phyloP scores from a whole-genome alignment of 2,888 invertebrate species.

The Andricus curvator region DNA sequence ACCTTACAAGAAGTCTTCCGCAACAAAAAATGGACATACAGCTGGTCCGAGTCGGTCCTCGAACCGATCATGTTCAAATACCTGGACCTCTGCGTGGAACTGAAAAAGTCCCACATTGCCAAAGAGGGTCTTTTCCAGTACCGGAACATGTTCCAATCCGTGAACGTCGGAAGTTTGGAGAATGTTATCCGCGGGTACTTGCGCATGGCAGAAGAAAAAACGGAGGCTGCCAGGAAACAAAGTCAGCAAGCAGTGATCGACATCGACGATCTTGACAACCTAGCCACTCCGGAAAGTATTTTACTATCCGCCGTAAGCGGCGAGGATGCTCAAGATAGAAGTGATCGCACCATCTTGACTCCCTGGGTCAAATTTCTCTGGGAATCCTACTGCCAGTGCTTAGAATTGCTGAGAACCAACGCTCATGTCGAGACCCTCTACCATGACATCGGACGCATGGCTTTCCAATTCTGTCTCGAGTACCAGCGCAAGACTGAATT shows the following conservation, averaged over 20 bases:
- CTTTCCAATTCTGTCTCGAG: constrained; percentile 98
- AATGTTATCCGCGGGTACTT: constrained; percentile 98
- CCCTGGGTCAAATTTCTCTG: constrained; percentile 99
- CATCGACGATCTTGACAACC: constrained; percentile 97
- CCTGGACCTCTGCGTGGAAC: constrained; percentile 97
- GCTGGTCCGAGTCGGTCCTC: constrained; percentile 96
- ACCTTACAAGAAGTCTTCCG: constrained; percentile 99
- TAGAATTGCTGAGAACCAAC: constrained; percentile 97
- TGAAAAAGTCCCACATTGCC: constrained; percentile 98
- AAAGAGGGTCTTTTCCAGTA: constrained; percentile 99
- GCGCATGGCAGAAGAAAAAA: constrained; percentile 96
- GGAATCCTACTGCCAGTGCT: constrained; percentile 99
- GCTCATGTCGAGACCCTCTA: constrained; percentile 97
- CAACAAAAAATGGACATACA: constrained; percentile 98
- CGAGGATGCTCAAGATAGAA: constrained; percentile 98
- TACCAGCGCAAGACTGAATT: constrained; percentile 99
- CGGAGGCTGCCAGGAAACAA: constrained; percentile 95
- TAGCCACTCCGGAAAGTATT: constrained; percentile 97
- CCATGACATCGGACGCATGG: constrained; percentile 98
- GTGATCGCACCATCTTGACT: constrained; percentile 96
- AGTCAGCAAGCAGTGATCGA: constrained; percentile 97
- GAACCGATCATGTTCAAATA: constrained; percentile 99
- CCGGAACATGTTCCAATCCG: constrained; percentile 97
- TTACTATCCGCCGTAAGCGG: constrained; percentile 96
- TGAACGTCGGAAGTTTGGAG: constrained; percentile 98